A percentile compares a stretch with the other conserved stretches of the same genome.
These are phyloP conservation scores for Spea multiplicata DNA, from an alignment of 2,113 vertebrate species.

Conservation along the genomic window DNA sequence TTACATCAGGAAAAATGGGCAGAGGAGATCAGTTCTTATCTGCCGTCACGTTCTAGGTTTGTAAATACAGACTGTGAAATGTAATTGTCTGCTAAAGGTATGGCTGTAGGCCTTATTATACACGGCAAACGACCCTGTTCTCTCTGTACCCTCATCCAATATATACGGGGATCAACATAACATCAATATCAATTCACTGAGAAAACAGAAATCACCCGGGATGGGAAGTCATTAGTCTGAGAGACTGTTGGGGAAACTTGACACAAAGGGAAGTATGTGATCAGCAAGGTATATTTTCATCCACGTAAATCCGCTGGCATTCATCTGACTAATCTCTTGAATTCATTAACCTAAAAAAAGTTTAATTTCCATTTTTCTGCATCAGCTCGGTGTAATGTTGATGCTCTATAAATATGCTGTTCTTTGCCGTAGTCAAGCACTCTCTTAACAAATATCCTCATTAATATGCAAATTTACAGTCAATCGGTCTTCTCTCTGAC, in stretches of 20 bases:
- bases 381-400: constrained; percentile 99
- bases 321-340: constrained; percentile 86
- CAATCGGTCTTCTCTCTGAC: constrained; percentile 94
- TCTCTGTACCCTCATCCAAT: constrained; percentile 10
- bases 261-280: constrained; percentile 27
- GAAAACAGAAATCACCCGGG: constrained; percentile 42
- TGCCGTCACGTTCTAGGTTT: too few species aligned
- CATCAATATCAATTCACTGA: constrained; percentile 42
- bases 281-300: constrained; percentile 60
- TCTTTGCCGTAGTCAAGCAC: constrained; percentile 95
- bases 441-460: constrained; percentile 99
- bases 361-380: constrained; percentile 99
- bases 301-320: constrained; percentile 94
- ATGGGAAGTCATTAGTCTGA: constrained; percentile 39
- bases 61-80: too few species aligned
- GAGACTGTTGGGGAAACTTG: constrained; percentile 26
- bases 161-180: constrained; percentile 33
- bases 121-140: neutral
- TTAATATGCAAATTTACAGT: constrained; percentile 99
- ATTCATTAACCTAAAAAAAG: constrained; percentile 99
- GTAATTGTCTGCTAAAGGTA: too few species aligned
- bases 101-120: neutral
- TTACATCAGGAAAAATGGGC: too few species aligned
- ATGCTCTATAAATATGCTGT: constrained; percentile 95
- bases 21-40: too few species aligned